Evolutionary conservation across 2,888 invertebrate species (phyloP).

Genomic region (Callyntrura sp.): DNA sequence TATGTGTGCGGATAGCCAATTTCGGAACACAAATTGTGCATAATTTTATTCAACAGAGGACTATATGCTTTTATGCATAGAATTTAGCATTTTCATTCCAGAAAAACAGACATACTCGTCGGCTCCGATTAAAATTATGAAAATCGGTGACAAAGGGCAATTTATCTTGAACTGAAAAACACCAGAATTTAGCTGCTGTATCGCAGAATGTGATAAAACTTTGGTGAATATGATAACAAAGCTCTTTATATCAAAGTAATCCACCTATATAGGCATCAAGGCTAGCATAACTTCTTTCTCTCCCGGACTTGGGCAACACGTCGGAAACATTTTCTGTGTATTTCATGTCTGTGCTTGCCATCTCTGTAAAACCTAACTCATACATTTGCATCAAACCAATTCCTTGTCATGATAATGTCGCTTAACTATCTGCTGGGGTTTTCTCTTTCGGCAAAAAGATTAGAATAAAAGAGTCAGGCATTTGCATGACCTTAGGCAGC

Average conservation of each 20-base stretch:
- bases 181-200: constrained; percentile 40
- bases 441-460: constrained; percentile 59
- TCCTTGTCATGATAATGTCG: constrained; percentile 17
- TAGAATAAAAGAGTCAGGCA: constrained; percentile 39
- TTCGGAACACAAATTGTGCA: not conserved
- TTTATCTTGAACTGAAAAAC: constrained; percentile 68
- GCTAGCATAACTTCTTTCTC: not conserved
- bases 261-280: not conserved
- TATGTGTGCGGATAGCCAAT: constrained; percentile 2
- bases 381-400: constrained; percentile 9
- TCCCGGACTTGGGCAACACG: not conserved
- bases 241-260: not conserved
- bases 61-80: not conserved
- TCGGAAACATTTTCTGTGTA: not conserved
- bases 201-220: constrained; percentile 51
- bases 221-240: not conserved
- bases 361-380: not conserved
- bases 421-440: constrained; percentile 9
- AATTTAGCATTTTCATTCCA: not conserved
- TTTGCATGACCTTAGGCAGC: constrained; percentile 61
- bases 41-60: too few relatives aligned
- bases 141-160: constrained; percentile 72
- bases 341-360: not conserved
- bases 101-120: not conserved
- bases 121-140: constrained; percentile 63